Evolutionary conservation across 1,140 invertebrate species (phyloP).

Genomic region (Ceratina australensis): DNA sequence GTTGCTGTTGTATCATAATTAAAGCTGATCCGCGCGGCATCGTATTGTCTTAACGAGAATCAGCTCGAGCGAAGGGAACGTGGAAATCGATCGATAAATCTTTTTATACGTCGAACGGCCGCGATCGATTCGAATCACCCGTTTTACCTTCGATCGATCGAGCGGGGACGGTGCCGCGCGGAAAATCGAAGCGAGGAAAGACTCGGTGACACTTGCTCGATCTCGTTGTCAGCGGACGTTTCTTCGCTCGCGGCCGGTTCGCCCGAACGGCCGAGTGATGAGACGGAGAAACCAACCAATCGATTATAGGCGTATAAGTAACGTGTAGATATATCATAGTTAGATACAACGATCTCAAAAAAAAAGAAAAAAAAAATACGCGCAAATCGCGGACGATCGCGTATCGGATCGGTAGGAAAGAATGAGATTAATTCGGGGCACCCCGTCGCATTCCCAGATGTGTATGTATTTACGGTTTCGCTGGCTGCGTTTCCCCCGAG

Average conservation of each 20-base stretch:
- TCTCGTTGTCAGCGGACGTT: not conserved
- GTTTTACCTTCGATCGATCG: not conserved
- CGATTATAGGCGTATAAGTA: conserved; percentile 72
- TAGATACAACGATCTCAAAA: conserved; percentile 79
- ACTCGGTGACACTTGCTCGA: not conserved
- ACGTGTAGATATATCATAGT: conserved; percentile 79
- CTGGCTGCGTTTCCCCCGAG: not conserved
- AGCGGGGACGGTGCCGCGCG: conserved; percentile 30
- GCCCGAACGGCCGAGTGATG: not conserved
- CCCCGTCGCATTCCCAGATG: not conserved
- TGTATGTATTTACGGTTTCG: no score
- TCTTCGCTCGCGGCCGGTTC: not conserved
- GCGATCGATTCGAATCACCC: conserved; percentile 18
- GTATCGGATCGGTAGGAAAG: conserved; percentile 40
- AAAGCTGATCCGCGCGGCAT: conserved; percentile 6
- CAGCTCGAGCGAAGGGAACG: conserved; percentile 1
- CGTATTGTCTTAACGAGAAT: not conserved
- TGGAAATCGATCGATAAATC: conserved; percentile 28
- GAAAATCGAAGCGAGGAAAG: conserved; percentile 1
- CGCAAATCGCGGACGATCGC: conserved; percentile 64
- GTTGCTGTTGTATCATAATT: conserved; percentile 71
- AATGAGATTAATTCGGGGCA: not conserved
- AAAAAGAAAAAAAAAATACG: conserved; percentile 74
- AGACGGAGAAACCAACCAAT: conserved; percentile 42
- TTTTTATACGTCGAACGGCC: conserved; percentile 43